phyloP scores from a whole-genome alignment of 2,797 vertebrate species.

The Pyrocephalus nanus region DNA sequence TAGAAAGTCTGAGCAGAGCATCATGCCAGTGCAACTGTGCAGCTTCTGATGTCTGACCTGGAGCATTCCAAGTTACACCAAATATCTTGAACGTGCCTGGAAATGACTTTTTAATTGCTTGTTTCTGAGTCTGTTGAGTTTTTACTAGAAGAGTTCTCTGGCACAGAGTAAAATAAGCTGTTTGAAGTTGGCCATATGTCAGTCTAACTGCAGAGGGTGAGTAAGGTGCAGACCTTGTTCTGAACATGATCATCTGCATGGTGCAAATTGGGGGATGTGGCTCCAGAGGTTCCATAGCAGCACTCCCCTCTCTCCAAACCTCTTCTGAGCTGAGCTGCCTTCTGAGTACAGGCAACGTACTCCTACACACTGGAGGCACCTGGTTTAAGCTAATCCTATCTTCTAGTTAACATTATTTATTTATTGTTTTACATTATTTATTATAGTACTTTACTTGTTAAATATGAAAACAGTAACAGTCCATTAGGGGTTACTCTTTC shows the following conservation, averaged over 20 bases:
- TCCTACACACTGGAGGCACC: neutral
- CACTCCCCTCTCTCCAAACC: neutral
- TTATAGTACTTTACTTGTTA: slow-evolving; percentile 23
- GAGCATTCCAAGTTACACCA: neutral
- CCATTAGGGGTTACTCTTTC: neutral
- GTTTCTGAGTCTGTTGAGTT: neutral
- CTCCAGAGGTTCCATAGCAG: neutral
- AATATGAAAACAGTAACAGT: slow-evolving; percentile 38
- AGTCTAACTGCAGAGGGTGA: neutral
- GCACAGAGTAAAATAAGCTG: neutral
- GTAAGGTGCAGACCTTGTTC: neutral
- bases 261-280: neutral
- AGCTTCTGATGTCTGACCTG: neutral
- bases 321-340: neutral
- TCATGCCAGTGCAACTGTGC: neutral
- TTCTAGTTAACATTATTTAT: slow-evolving; percentile 38
- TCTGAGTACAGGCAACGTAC: neutral
- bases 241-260: neutral
- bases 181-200: neutral
- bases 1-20: neutral
- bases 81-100: neutral
- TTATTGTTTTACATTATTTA: slow-evolving; percentile 58
- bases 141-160: neutral
- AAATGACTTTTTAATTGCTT: neutral
- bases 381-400: slow-evolving; percentile 34